Base-by-base conservation (phyloP, 2,888 invertebrate species). In the Entomobrya proxima region DNA sequence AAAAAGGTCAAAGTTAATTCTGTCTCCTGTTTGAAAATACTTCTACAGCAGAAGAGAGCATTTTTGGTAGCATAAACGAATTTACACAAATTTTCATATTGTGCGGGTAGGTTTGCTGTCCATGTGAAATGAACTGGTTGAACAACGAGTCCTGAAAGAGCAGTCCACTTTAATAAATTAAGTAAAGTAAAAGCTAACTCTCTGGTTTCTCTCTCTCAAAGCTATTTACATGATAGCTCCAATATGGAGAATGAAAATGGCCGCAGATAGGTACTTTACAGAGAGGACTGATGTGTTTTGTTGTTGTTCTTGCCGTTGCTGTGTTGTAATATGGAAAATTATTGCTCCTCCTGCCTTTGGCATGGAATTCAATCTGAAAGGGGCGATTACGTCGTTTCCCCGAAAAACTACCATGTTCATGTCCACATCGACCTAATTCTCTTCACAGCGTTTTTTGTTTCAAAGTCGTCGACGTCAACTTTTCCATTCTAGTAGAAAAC, bases 111-210 rank as follows among this genome's bases (percentile, higher is more conserved):
- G 24, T 15, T 3, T 75, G 32, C 24, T 55, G 37, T 37, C 37
- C 58, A 52, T 50, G 55, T 2, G 37, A 58, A 76, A 24, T 55
- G 37, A 27, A 40, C 58, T 40, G 27, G 52, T 24, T 30, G 9
- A 58, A 58, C 55, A 50, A 74, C 40, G 3, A 52, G 76, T 37
- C 24, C 27, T 52, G 24, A 55, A 55, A 69, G 69, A 72, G 55
- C 80, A 72, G 80, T 72, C 80, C 69, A 80, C 55, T 80, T 80
- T 80, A 80, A 80, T 80, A 80, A 80, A 80, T 79, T 79, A 52
- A 80, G 52, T 32, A 37, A 21, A 80, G 47, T 72, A 72, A 50
- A 72, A 47, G 30, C 47, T 32, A 72, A 30, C 32, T 47, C 69
- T 69, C n/a, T 27, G n/a, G 37, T n/a, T n/a, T n/a, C n/a, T n/a